A percentile compares a stretch with the other conserved stretches of the same genome.
Evolutionary conservation across 2,888 invertebrate genomes (phyloP).

Genomic region (Cylindroiulus punctatus): DNA sequence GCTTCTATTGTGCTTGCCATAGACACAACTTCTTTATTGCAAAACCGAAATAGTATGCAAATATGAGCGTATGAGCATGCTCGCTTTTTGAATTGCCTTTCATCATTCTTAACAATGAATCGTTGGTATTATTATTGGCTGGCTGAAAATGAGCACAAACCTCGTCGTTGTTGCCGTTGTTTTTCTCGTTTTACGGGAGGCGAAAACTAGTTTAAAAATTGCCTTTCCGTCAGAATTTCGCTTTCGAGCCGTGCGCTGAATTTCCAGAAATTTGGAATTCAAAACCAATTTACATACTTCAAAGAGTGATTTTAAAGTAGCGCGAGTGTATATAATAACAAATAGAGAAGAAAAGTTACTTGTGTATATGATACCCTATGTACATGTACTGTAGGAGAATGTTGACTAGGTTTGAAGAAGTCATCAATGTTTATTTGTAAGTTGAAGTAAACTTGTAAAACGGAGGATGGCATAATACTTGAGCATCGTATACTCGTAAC

Average conservation of each 20-base stretch:
- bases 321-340: background rate
- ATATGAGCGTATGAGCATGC: slow-evolving; percentile 24
- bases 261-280: slow-evolving; percentile 31
- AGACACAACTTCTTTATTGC: background rate
- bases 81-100: slow-evolving; percentile 35
- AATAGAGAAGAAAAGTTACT: too few species aligned
- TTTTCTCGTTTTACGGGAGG: background rate
- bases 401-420: too few species aligned
- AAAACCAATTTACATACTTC: slow-evolving; percentile 30
- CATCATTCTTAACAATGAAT: background rate
- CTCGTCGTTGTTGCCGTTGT: background rate
- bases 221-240: background rate
- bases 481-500: too few species aligned
- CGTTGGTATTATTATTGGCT: background rate
- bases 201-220: slow-evolving; percentile 20
- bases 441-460: too few species aligned
- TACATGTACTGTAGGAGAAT: too few species aligned
- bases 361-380: too few species aligned
- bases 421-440: too few species aligned
- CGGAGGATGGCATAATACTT: too few species aligned
- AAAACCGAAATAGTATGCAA: background rate
- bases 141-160: background rate
- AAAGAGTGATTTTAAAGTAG: slow-evolving; percentile 23
- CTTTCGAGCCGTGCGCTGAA: background rate
- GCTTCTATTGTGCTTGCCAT: background rate